Conservation (phyloP, 2,113 vertebrate genomes). For the Leiothrix lutea region DNA sequence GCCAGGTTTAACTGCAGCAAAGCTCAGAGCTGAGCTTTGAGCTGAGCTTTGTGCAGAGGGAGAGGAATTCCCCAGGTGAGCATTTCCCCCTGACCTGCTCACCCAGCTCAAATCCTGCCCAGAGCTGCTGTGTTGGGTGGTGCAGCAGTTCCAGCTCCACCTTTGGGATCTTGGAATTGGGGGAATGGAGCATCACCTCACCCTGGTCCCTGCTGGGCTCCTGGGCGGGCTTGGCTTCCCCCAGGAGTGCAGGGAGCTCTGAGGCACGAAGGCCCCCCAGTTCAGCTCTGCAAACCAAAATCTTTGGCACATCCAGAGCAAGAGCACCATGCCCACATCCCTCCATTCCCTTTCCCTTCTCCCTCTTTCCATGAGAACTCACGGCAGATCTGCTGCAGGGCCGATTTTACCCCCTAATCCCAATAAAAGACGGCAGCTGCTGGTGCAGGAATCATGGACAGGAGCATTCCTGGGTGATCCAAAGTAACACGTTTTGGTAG, state of each 20-base stretch:
- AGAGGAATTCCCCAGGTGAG: neutral
- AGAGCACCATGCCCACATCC: neutral
- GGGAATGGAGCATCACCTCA: fast-evolving
- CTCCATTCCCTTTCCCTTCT: neutral
- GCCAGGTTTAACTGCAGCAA: neutral
- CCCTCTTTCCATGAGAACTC: neutral
- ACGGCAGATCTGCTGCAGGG: neutral
- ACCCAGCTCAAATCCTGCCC: neutral
- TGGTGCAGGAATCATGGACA: fast-evolving
- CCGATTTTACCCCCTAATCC: neutral
- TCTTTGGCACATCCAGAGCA: neutral
- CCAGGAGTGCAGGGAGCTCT: neutral
- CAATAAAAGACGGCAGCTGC: neutral
- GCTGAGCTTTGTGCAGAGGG: too few relatives aligned
- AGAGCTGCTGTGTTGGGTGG: neutral
- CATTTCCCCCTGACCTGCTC: neutral
- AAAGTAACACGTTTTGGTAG: neutral
- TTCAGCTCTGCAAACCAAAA: neutral
- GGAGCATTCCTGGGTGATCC: neutral
- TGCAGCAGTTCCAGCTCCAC: neutral
- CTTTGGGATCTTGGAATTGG: neutral
- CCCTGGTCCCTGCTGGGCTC: neutral
- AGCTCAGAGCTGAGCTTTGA: neutral
- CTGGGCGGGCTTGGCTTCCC: neutral
- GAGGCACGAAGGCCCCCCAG: fast-evolving